Evolutionary conservation across 2,888 invertebrate species (phyloP).

Genomic region (Melinaea menophilus): DNA sequence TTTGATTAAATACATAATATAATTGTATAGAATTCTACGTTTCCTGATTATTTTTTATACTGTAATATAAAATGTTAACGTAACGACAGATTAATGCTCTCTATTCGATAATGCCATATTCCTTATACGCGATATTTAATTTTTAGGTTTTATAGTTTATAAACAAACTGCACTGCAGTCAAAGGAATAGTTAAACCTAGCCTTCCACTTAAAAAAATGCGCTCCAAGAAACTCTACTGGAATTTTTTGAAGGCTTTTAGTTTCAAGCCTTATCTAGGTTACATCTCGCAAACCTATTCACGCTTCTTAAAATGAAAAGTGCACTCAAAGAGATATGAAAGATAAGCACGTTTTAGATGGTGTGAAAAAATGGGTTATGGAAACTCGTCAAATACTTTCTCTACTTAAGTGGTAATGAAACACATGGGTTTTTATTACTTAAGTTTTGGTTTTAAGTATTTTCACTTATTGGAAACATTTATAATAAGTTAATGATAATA

Average conservation of each 20-base stretch:
- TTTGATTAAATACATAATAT: too few relatives aligned
- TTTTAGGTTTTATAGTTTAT: too few relatives aligned
- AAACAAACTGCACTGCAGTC: too few relatives aligned
- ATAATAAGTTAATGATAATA: background rate
- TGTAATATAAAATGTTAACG: too few relatives aligned
- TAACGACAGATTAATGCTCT: too few relatives aligned
- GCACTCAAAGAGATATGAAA: constrained; percentile 29
- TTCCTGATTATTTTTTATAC: too few relatives aligned
- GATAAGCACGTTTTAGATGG: constrained; percentile 19
- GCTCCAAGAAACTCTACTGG: constrained; percentile 17
- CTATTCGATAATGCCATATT: too few relatives aligned
- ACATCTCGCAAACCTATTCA: constrained; percentile 49
- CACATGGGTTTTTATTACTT: background rate
- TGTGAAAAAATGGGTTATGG: constrained; percentile 10
- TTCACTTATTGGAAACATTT: background rate
- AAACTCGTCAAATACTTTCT: background rate
- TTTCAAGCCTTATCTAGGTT: constrained; percentile 50
- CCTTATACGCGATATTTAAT: too few relatives aligned
- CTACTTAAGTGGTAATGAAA: background rate
- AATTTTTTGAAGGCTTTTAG: constrained; percentile 26
- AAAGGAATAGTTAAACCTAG: too few relatives aligned
- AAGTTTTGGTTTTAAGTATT: background rate
- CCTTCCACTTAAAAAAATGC: constrained; percentile 12
- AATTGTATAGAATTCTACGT: too few relatives aligned
- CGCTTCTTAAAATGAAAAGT: constrained; percentile 36